phyloP scores from a whole-genome alignment of 2,113 vertebrate genomes.

The Zosterops borbonicus region DNA sequence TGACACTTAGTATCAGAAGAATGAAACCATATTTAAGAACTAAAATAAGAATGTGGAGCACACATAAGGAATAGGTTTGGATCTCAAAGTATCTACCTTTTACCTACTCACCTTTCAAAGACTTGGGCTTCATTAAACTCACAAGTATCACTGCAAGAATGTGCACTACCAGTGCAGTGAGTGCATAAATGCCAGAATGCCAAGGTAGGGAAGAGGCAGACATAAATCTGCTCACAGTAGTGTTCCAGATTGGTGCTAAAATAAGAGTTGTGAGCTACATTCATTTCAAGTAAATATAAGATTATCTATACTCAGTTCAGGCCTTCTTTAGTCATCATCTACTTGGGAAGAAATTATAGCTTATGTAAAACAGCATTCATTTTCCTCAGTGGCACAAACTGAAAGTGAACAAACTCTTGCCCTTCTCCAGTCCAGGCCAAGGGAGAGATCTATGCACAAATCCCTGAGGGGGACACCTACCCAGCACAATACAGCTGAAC shows the following conservation, averaged over 20 bases:
- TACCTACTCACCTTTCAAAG: not conserved
- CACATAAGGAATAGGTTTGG: not conserved
- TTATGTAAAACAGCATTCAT: not conserved
- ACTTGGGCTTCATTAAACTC: not conserved
- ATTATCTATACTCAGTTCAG: slow-evolving; percentile 18
- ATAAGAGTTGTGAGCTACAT: slow-evolving; percentile 33
- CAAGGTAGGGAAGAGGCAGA: slow-evolving; percentile 41
- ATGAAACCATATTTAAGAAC: slow-evolving; percentile 18
- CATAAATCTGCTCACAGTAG: slow-evolving; percentile 25
- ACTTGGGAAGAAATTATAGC: not conserved
- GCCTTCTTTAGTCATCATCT: slow-evolving; percentile 22
- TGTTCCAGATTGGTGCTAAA: slow-evolving; percentile 48
- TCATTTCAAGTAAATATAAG: slow-evolving; percentile 28
- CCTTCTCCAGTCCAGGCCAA: not conserved
- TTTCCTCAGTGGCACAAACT: not conserved
- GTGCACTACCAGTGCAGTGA: not conserved
- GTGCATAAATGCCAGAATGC: not conserved
- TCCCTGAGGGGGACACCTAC: not conserved
- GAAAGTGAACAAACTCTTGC: not conserved
- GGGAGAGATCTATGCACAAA: not conserved
- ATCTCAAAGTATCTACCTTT: not conserved
- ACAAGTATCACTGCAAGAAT: not conserved
- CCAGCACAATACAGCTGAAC: not conserved
- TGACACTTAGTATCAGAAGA: not conserved
- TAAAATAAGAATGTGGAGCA: not conserved